Percentiles rank a stretch among this genome's conserved stretches.
These are phyloP conservation scores for Drosophila percnosoma DNA, from an alignment of 2,888 invertebrate genomes.

Conservation along the genomic window DNA sequence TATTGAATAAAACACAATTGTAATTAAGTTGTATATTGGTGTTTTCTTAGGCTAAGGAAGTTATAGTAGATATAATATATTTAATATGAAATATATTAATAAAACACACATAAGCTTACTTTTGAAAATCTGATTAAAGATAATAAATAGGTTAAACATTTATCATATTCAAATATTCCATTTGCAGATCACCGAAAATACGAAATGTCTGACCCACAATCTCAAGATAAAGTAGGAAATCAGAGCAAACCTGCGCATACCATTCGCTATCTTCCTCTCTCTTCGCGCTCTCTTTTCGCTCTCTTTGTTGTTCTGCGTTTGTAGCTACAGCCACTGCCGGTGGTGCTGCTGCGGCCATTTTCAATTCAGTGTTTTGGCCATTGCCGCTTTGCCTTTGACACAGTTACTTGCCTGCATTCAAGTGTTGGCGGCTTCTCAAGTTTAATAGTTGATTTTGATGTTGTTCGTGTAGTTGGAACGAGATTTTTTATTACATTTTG, in stretches of 20 bases:
- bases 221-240: neutral
- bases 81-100: neutral
- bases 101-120: neutral
- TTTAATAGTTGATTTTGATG: slow-evolving; percentile 25
- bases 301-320: slow-evolving; percentile 22
- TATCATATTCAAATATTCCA: neutral
- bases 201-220: neutral
- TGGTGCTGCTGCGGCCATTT: slow-evolving; percentile 50
- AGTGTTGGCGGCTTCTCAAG: slow-evolving; percentile 44
- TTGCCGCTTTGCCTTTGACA: slow-evolving; percentile 71
- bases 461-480: slow-evolving; percentile 13
- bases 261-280: neutral
- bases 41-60: neutral
- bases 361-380: slow-evolving; percentile 61
- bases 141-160: neutral
- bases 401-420: slow-evolving; percentile 53
- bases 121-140: neutral
- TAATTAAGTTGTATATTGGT: neutral
- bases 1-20: neutral
- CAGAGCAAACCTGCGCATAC: slow-evolving; percentile 29
- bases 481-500: slow-evolving; percentile 52
- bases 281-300: slow-evolving; percentile 7
- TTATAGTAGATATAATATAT: neutral
- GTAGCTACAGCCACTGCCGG: neutral
- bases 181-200: slow-evolving; percentile 14